Percentiles rank a stretch among this genome's conserved stretches.
Conservation (phyloP, 2,888 invertebrate genomes). For the Meiosimyza platycephala region DNA sequence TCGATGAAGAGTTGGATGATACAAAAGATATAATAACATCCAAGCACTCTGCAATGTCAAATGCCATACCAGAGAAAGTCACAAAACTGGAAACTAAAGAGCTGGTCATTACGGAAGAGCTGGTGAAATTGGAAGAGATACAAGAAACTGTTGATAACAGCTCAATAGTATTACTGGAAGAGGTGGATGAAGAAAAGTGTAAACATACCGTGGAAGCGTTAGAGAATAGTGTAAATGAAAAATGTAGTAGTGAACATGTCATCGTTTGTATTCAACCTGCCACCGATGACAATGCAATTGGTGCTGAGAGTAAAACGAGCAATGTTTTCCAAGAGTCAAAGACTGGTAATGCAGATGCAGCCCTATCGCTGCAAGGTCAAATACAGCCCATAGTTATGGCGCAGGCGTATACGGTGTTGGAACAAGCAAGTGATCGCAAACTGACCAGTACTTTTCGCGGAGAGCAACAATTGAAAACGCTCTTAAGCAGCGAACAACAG, state of each 20-base stretch:
- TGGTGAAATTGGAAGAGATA: not conserved
- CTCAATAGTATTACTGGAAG: too few relatives aligned
- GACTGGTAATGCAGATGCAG: not conserved
- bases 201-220: not conserved
- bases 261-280: not conserved
- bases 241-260: not conserved
- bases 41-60: constrained; percentile 50
- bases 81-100: not conserved
- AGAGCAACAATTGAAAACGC: constrained; percentile 42
- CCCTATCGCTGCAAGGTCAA: not conserved
- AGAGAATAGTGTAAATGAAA: constrained; percentile 1
- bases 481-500: constrained; percentile 40
- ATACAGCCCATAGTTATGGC: not conserved
- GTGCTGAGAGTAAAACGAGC: not conserved
- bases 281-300: not conserved
- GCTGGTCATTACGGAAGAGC: not conserved
- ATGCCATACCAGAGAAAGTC: constrained; percentile 10
- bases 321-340: not conserved
- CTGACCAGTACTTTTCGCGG: constrained; percentile 43
- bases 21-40: constrained; percentile 66
- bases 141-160: too few relatives aligned
- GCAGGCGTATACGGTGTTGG: constrained; percentile 10
- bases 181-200: not conserved
- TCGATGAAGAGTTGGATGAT: constrained; percentile 66
- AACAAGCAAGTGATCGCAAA: not conserved